Evolutionary conservation across 2,888 invertebrate species (phyloP).

Genomic region (Melipona beecheii): DNA sequence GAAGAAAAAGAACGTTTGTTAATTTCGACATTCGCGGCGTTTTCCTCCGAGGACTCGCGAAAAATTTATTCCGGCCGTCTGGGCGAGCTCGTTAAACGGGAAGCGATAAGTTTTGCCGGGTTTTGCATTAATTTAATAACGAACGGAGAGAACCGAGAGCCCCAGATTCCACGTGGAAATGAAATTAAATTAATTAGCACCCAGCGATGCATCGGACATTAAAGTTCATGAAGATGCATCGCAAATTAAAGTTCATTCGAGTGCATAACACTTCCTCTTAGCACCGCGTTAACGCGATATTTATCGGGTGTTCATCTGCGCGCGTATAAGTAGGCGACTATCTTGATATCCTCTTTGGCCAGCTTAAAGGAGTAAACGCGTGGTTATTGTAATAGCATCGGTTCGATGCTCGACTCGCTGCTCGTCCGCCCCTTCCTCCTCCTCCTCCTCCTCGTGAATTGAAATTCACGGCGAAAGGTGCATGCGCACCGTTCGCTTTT

Average conservation of each 20-base stretch:
- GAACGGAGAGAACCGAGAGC: not conserved
- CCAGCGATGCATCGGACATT: slow-evolving; percentile 52
- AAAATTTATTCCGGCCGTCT: not conserved
- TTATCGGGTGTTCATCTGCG: slow-evolving; percentile 77
- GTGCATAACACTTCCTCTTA: slow-evolving; percentile 61
- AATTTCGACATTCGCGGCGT: no score
- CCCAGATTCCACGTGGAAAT: slow-evolving; percentile 27
- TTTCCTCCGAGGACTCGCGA: no score
- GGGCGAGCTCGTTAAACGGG: not conserved
- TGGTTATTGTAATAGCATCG: slow-evolving; percentile 75
- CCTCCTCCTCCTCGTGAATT: not conserved
- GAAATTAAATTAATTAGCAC: slow-evolving; percentile 51
- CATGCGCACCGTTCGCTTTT: not conserved
- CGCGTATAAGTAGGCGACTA: slow-evolving; percentile 74
- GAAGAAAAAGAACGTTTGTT: no score
- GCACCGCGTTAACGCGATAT: slow-evolving; percentile 67
- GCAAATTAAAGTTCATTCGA: slow-evolving; percentile 58
- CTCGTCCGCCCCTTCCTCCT: not conserved
- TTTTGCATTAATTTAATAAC: not conserved
- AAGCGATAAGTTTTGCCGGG: not conserved
- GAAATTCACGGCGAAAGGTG: slow-evolving; percentile 13
- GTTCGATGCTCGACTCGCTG: slow-evolving; percentile 72
- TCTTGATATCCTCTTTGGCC: slow-evolving; percentile 61
- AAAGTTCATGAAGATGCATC: slow-evolving; percentile 58
- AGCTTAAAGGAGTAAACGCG: slow-evolving; percentile 70